phyloP scores from a whole-genome alignment of 2,113 vertebrate genomes.

The Serilophus lunatus region DNA sequence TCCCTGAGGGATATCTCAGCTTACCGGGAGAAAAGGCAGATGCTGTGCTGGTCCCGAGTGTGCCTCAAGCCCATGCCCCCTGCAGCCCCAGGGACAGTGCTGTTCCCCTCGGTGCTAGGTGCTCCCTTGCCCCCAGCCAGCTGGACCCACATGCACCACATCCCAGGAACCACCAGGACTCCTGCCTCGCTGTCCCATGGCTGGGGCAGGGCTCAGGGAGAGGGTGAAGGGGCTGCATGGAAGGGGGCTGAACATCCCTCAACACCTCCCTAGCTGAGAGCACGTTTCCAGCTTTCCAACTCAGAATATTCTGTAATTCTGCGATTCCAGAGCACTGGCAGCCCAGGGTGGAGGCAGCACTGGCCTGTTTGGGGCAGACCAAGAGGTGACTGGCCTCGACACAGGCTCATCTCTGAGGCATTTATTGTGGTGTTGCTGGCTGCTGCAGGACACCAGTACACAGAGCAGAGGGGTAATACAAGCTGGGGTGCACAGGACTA shows the following conservation, averaged over 20 bases:
- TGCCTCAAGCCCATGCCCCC: accelerated
- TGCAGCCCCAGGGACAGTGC: accelerated
- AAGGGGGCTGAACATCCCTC: background rate
- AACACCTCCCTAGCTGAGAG: accelerated
- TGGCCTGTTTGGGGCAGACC: background rate
- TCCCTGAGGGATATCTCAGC: background rate
- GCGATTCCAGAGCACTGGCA: background rate
- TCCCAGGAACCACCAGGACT: background rate
- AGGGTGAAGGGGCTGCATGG: background rate
- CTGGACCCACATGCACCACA: accelerated
- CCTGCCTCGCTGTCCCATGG: background rate
- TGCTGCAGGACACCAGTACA: background rate
- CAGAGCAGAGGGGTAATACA: background rate
- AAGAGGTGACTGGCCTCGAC: background rate
- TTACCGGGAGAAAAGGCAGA: background rate
- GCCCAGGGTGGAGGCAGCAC: background rate
- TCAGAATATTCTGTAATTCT: background rate
- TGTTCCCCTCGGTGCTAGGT: accelerated
- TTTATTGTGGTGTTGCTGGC: background rate
- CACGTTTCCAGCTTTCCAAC: background rate
- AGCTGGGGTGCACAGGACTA: background rate
- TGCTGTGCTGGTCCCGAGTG: accelerated
- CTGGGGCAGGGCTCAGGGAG: background rate
- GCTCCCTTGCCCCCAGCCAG: background rate
- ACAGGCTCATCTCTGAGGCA: background rate